A percentile compares a stretch with the other conserved stretches of the same genome.
phyloP scores from a whole-genome alignment of 2,113 vertebrate species.

The Peromyscus californicus region DNA sequence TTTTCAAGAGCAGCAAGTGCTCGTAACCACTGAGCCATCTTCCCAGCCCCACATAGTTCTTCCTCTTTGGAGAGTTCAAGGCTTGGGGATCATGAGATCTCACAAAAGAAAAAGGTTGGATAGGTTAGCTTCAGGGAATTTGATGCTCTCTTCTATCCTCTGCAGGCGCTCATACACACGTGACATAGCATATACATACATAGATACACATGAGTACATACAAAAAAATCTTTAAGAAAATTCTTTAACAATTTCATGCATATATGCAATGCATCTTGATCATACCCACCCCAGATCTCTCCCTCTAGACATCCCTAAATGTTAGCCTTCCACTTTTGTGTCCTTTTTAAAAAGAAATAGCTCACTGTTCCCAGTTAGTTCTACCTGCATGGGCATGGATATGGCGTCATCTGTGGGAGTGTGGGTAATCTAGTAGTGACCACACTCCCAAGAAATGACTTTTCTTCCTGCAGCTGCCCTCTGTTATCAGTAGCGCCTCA shows the following conservation, averaged over 20 bases:
- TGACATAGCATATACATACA: background rate
- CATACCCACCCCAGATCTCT: background rate
- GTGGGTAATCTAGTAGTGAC: background rate
- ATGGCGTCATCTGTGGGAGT: background rate
- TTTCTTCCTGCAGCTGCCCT: background rate
- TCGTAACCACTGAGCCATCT: background rate
- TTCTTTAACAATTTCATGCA: background rate
- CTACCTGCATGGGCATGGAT: background rate
- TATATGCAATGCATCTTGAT: background rate
- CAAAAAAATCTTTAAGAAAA: background rate
- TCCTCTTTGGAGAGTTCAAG: background rate
- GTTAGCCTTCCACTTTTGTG: background rate
- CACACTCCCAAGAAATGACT: background rate
- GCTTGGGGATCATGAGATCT: slow-evolving; percentile 46
- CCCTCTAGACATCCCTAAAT: background rate
- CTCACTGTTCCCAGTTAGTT: background rate
- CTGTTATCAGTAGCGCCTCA: background rate
- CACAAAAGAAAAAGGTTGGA: slow-evolving; percentile 15
- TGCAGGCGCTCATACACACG: background rate
- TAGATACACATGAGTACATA: background rate
- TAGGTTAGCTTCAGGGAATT: background rate
- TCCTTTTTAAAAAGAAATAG: background rate
- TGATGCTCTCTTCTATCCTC: background rate
- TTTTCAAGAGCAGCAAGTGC: background rate
- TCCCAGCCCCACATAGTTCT: background rate